Base-by-base conservation (phyloP, 23 tunicate genomes). In the Ciona savignyi region DNA sequence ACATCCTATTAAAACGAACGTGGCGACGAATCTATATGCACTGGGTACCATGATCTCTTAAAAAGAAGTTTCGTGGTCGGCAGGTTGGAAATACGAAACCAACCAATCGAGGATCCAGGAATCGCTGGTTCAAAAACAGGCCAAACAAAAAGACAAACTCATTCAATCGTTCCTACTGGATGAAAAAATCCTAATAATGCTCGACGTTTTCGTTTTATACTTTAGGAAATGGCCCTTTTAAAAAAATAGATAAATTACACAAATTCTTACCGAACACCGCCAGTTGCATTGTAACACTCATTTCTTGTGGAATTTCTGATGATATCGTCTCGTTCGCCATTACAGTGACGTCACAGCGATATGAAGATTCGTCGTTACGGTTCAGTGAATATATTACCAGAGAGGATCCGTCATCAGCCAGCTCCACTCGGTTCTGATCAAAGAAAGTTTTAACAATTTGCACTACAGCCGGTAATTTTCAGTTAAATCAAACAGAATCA, bases 301-400 rank as follows among this genome's bases (percentile, higher is more conserved):
- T 1, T 31, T 65, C 78, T 32, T 81, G 77, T 1, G 85, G 85
- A 32, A 81, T 72, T 29, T 60, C 70, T 29, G 23, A 22, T 15
- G 33, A 2, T n/a, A n/a, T 24, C 15, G 49, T 63, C 15, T 42
- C 56, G 15, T 42, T 42, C 27, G 70, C 34, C 27, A 23, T 62
- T 6, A 81, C 85, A 2, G 72, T 22, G 9, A 73, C 85, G 27
- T 49, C 77, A 48, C 85, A 81, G 3, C 62, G 60, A 60, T 81
- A 81, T 9, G 9, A 11, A 2, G 62, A 61, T 30, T 81, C 85
- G 64, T 81, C 85, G 19, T 73, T 71, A 9, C 22, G 32, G 19
- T 30, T 35, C 20, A 73, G 77, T 2, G 85, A 73, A 19, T 27
- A 28, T 21, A 81, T 4, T 6, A 81, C 61, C 1, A 81, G 73